Base-by-base conservation (phyloP, 1,140 invertebrate genomes). In the Nilaparvata lugens region DNA sequence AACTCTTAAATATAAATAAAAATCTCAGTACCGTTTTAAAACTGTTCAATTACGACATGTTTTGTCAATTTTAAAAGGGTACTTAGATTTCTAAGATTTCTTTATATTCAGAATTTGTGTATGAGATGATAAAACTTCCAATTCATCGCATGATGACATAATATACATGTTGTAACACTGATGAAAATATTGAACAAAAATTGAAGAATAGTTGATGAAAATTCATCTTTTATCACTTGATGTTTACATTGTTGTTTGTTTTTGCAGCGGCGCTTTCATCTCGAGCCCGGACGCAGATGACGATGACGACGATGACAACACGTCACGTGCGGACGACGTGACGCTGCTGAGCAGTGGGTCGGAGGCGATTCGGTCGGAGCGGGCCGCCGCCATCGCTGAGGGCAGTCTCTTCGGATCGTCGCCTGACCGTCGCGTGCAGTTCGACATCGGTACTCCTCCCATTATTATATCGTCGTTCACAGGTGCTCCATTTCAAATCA, bases 311-410 rank as follows among this genome's bases (percentile, higher is more conserved):
- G 61, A 62, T 14, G 45, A 54, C n/a, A 56, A 56, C 18, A 56
- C 54, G 13, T 58, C 55, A 13, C 38, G 61, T 18, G 61, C 13
- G 3, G 57, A 62, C 24, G 61, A 62, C 6, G 13, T 35, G 7
- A 42, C 40, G 21, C 18, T 56, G 16, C 40, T 62, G 6, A 71
- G 66, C 62, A 73, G 66, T 58, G 76, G 76, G 61, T 73, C 67
- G 58, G 76, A 78, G 52, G 74, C 76, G 0, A 75, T 68, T 9
- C 64, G 76, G 16, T 78, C 76, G 0, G 76, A 78, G 38, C 69
- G 75, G 62, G 76, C 76, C 0, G 75, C 75, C 48, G 72, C 70
- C 5, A 65, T 68, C 54, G 66, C 67, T 54, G 71, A 58, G 55
- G 73, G 75, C 1, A 40, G 38, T 40, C 9, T 40, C 9, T 72